A percentile compares a stretch with the other conserved stretches of the same genome.
Evolutionary conservation across 2,888 invertebrate species (phyloP).

Genomic region (Dynastes grantii): DNA sequence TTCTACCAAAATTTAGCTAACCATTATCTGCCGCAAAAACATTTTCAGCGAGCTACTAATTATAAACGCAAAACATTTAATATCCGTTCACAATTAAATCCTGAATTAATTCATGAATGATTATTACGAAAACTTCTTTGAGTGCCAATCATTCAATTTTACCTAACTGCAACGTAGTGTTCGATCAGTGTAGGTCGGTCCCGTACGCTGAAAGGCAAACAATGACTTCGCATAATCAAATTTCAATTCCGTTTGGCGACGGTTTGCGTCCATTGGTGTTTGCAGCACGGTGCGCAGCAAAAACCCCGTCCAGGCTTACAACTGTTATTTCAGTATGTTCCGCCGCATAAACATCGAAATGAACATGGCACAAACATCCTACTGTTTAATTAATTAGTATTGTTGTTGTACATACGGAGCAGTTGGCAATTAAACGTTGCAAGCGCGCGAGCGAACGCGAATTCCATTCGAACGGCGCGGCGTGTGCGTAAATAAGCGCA

Average conservation of each 20-base stretch:
- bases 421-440: slow-evolving; percentile 26
- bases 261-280: neutral
- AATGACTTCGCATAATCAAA: slow-evolving; percentile 19
- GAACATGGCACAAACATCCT: slow-evolving; percentile 21
- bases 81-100: too few relatives aligned
- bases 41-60: too few relatives aligned
- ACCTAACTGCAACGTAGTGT: too few relatives aligned
- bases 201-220: neutral
- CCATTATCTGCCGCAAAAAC: too few relatives aligned
- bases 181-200: too few relatives aligned
- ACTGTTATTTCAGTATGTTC: slow-evolving; percentile 25
- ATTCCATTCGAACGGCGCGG: neutral
- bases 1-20: too few relatives aligned
- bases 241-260: slow-evolving; percentile 26
- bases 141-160: too few relatives aligned
- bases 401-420: slow-evolving; percentile 27
- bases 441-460: neutral
- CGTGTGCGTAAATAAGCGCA: slow-evolving; percentile 21
- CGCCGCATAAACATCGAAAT: slow-evolving; percentile 36
- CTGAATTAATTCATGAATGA: too few relatives aligned
- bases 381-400: slow-evolving; percentile 41
- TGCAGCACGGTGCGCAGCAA: neutral
- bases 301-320: slow-evolving; percentile 6
- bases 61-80: too few relatives aligned
- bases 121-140: too few relatives aligned